These are phyloP conservation scores for Pediacus dermestoides DNA, from an alignment of 2,888 invertebrate species.

Conservation along the genomic window DNA sequence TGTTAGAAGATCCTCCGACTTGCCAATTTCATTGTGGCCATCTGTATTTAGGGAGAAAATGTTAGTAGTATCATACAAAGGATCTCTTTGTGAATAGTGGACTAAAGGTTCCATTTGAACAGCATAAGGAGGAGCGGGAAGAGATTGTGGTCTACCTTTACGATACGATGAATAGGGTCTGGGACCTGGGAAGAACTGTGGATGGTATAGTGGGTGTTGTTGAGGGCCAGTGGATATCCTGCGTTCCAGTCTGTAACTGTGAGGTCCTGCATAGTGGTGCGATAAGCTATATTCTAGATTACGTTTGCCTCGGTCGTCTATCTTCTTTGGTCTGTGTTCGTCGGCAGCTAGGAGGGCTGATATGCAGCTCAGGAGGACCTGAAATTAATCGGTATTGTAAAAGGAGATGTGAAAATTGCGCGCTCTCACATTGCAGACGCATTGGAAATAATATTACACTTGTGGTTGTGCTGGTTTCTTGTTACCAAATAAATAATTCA, in stretches of 20 bases:
- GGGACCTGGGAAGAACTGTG: slow-evolving; percentile 42
- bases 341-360: slow-evolving; percentile 53
- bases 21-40: slow-evolving; percentile 52
- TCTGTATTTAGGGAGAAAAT: slow-evolving; percentile 43
- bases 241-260: slow-evolving; percentile 54
- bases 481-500: no score
- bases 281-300: slow-evolving; percentile 59
- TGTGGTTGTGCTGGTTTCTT: no score
- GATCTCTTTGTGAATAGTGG: slow-evolving; percentile 76
- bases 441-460: no score
- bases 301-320: slow-evolving; percentile 56
- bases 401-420: no score
- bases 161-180: slow-evolving; percentile 37
- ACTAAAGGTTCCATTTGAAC: slow-evolving; percentile 78
- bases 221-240: slow-evolving; percentile 53
- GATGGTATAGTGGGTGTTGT: slow-evolving; percentile 38
- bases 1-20: slow-evolving; percentile 47
- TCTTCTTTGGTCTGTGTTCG: slow-evolving; percentile 44
- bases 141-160: slow-evolving; percentile 46
- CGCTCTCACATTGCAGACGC: no score
- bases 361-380: slow-evolving; percentile 56
- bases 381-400: no score
- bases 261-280: slow-evolving; percentile 56
- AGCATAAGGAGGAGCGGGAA: slow-evolving; percentile 66
- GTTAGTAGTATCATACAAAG: slow-evolving; percentile 61